phyloP scores from a whole-genome alignment of 2,797 vertebrate species.

The Hirundo rustica region DNA sequence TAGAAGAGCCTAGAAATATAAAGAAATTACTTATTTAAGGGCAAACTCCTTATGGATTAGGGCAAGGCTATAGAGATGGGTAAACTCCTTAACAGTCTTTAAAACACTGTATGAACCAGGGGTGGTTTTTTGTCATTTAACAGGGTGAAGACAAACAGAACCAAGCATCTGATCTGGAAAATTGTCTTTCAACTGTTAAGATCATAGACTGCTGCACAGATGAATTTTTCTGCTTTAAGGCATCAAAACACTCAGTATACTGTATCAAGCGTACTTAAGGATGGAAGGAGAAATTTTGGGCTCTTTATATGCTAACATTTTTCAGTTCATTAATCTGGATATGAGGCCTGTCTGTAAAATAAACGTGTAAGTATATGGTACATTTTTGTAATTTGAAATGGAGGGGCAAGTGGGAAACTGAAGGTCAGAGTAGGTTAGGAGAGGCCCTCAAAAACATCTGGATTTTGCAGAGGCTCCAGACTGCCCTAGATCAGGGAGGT shows the following conservation, averaged over 20 bases:
- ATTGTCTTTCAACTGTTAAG: constrained; percentile 78
- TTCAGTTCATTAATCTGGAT: not conserved
- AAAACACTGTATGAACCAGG: not conserved
- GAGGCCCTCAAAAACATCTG: not conserved
- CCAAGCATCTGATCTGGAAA: constrained; percentile 81
- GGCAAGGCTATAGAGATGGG: not conserved
- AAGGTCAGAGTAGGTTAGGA: not conserved
- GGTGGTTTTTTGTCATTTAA: not conserved
- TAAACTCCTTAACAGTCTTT: not conserved
- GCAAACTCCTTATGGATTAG: not conserved
- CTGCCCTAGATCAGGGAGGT: not conserved
- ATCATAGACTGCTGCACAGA: constrained; percentile 78
- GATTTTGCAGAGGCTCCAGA: not conserved
- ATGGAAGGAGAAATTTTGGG: not conserved
- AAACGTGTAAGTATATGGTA: not conserved
- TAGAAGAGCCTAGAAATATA: not conserved
- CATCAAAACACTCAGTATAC: constrained; percentile 5
- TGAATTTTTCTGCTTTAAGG: constrained; percentile 79
- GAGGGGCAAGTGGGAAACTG: not conserved
- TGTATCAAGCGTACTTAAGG: not conserved
- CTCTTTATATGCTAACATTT: not conserved
- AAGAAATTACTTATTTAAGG: not conserved
- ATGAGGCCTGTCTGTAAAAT: not conserved
- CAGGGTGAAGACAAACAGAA: constrained; percentile 86
- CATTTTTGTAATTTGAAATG: not conserved